Percentiles rank a stretch among this genome's conserved stretches.
Conservation (phyloP, 2,797 vertebrate species). For the Fistularia commersonii region DNA sequence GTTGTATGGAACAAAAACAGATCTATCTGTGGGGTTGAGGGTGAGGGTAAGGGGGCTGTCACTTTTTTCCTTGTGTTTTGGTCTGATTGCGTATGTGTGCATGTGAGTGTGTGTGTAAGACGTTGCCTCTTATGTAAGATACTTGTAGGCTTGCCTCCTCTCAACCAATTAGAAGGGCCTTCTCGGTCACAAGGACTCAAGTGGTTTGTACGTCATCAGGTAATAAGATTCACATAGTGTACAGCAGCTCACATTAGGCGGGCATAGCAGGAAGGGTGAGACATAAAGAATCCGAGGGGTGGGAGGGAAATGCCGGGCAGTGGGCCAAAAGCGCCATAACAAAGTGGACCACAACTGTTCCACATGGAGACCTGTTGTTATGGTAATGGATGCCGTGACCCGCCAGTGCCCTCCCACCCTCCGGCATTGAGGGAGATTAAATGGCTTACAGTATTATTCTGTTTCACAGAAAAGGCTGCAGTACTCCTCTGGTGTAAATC, state of each 20-base stretch:
- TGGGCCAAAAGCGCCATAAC: slow-evolving; percentile 33
- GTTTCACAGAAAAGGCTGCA: no score
- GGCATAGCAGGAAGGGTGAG: not conserved
- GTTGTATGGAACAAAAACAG: slow-evolving; percentile 18
- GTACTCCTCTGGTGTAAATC: no score
- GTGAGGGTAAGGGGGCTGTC: slow-evolving; percentile 1
- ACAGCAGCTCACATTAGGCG: slow-evolving; percentile 12
- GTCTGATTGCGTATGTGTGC: no score
- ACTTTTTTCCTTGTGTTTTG: slow-evolving; percentile 8
- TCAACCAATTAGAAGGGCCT: slow-evolving; percentile 44
- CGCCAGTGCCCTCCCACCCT: slow-evolving; percentile 6
- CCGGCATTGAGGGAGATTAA: slow-evolving; percentile 1
- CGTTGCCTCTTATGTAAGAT: slow-evolving; percentile 57
- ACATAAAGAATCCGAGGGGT: not conserved
- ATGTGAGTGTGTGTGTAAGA: not conserved
- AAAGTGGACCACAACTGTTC: slow-evolving; percentile 13
- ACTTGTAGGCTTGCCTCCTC: slow-evolving; percentile 9
- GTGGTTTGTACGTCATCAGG: slow-evolving; percentile 32
- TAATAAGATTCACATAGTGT: slow-evolving; percentile 41
- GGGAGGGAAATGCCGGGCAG: slow-evolving; percentile 15
- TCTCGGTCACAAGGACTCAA: slow-evolving; percentile 7
- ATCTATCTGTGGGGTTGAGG: not conserved
- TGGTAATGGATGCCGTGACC: slow-evolving; percentile 18
- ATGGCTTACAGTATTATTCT: not conserved
- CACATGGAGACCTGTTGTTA: slow-evolving; percentile 40